phyloP scores from a whole-genome alignment of 2,888 invertebrate genomes.

The Drosophila hamatofila region DNA sequence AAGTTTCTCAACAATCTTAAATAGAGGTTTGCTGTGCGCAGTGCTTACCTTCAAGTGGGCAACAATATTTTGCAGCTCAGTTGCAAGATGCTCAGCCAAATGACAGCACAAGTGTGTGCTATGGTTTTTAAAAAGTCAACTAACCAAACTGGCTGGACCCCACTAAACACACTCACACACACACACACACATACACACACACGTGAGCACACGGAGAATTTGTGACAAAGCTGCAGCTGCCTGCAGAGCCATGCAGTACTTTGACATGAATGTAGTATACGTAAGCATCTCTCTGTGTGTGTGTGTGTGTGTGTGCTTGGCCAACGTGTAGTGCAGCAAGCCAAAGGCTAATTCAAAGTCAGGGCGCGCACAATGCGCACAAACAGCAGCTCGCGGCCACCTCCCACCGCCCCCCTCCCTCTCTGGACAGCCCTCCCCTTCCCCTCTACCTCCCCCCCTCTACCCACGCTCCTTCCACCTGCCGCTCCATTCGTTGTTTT shows the following conservation, averaged over 20 bases:
- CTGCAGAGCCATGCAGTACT: conserved; percentile 45
- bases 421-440: too few species aligned
- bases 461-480: background rate
- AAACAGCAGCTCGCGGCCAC: conserved; percentile 39
- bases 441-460: too few species aligned
- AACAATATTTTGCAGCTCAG: conserved; percentile 50
- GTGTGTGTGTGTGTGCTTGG: conserved; percentile 7
- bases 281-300: background rate
- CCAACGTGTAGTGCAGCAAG: conserved; percentile 28
- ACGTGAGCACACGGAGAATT: conserved; percentile 29
- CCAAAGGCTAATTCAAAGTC: conserved; percentile 73
- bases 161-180: background rate
- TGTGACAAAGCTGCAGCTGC: conserved; percentile 46
- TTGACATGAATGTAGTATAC: conserved; percentile 36
- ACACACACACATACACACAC: conserved; percentile 3
- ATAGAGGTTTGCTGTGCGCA: conserved; percentile 19
- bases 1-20: background rate
- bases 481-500: conserved; percentile 36
- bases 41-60: conserved; percentile 41
- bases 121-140: conserved; percentile 57
- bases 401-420: too few species aligned
- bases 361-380: conserved; percentile 54
- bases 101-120: conserved; percentile 50
- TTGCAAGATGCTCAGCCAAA: conserved; percentile 47
- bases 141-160: conserved; percentile 40